Evolutionary conservation across 1,140 invertebrate species (phyloP), one percentile per base, ranked within the genome.

Genomic region (Pseudomyrmex pallidus): DNA sequence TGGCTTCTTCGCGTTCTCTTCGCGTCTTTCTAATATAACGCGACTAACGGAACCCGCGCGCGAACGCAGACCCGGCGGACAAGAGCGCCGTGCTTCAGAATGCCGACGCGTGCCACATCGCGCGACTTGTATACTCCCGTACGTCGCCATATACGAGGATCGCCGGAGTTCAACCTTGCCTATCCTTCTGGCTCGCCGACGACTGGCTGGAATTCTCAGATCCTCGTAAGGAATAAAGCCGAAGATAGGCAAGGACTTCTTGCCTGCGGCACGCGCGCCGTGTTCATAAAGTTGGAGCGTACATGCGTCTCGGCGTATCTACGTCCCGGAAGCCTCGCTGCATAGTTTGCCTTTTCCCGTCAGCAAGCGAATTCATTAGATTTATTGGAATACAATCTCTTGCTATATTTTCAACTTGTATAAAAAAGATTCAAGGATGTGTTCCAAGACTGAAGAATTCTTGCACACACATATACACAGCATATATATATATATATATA

Each of bases 21-120:
- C 57, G 57, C 62, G 12, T 74, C 46, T 74, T 35, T n/a, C 44
- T 56, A 66, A 77, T 76, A 62, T 76, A 83, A 85, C 84, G 78
- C 57, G 22, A 22, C 50, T 90, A 92, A 87, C 91, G 89, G 89
- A 90, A 90, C 88, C 61, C n/a, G 70, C 62, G 59, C n/a, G 74
- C 62, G 59, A 25, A 82, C 64, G 84, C 56, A 86, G 80, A 92
- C 91, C 91, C 91, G 91, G 92, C 35, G 35, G 35, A 92, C 92
- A 90, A 90, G 84, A 88, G 72, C 68, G 66, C 74, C 84, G 74
- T 84, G 76, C 82, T 85, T 85, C 73, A 89, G 87, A 89, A 92
- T 89, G 89, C 83, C 88, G 89, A 91, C 90, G 89, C 91, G 91
- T 92, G 89, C 88, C 86, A 84, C 85, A 83, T 89, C 85, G 87